Evolutionary conservation across 2,797 vertebrate species (phyloP).

Genomic region (Tokudaia tokunoshimensis): DNA sequence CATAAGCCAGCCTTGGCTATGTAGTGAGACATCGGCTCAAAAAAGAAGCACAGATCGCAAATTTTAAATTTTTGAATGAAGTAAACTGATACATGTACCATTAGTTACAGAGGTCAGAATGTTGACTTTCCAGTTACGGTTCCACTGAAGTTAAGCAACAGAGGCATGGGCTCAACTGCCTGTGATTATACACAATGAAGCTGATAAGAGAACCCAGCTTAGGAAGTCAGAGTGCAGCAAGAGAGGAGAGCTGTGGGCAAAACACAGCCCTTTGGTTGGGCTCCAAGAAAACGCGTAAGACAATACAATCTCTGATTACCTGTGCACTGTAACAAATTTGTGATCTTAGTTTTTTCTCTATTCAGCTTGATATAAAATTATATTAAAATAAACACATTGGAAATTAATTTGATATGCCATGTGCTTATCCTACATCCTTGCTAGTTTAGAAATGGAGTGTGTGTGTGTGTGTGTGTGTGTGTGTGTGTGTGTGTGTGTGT

Average conservation of each 20-base stretch:
- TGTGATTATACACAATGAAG: neutral
- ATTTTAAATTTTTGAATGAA: neutral
- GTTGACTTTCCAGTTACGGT: neutral
- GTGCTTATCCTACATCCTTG: too few species aligned
- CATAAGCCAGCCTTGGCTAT: neutral
- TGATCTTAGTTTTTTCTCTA: neutral
- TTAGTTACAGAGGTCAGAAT: neutral
- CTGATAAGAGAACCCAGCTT: neutral
- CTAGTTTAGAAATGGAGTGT: neutral
- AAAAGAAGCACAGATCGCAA: neutral
- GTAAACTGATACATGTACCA: neutral
- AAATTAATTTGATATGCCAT: neutral
- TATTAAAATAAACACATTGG: neutral
- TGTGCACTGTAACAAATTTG: neutral
- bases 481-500: neutral
- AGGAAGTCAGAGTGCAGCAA: neutral
- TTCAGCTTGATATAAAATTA: neutral
- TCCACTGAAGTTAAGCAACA: neutral
- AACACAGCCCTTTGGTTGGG: neutral
- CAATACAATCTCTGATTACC: neutral
- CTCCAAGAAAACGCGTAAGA: slow-evolving; percentile 14
- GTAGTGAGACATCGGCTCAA: neutral
- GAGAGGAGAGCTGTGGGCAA: neutral
- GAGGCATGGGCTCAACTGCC: neutral
- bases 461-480: neutral